These are phyloP conservation scores for Xyrauchen texanus DNA, from an alignment of 2,113 vertebrate species.

Conservation along the genomic window DNA sequence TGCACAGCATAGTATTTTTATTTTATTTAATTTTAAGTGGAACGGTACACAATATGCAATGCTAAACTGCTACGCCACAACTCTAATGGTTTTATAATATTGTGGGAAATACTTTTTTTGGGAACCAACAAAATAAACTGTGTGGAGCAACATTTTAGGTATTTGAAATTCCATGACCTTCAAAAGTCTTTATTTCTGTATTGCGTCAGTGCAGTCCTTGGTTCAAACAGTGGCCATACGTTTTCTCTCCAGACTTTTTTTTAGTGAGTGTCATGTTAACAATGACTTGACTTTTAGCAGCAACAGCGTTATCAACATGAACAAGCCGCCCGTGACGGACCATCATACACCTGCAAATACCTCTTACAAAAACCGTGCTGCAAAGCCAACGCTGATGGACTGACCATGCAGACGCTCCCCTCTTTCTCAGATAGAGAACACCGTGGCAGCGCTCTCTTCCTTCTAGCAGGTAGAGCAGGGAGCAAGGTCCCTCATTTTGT, in stretches of 20 bases:
- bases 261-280: slow-evolving; percentile 16
- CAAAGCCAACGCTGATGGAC: not conserved
- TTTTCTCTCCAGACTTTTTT: not conserved
- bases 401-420: slow-evolving; percentile 28
- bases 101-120: too few relatives aligned
- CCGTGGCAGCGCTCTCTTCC: slow-evolving; percentile 47
- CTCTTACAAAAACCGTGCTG: too few relatives aligned
- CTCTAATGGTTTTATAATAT: too few relatives aligned
- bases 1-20: too few relatives aligned
- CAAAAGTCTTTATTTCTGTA: too few relatives aligned
- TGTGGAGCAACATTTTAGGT: too few relatives aligned
- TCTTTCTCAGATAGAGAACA: slow-evolving; percentile 26
- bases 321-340: slow-evolving; percentile 1
- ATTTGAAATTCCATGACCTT: too few relatives aligned
- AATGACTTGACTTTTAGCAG: not conserved
- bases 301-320: not conserved
- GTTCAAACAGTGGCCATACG: not conserved
- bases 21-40: too few relatives aligned
- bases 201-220: not conserved
- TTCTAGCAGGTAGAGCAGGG: slow-evolving; percentile 54
- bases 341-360: not conserved
- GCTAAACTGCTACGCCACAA: too few relatives aligned
- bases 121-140: too few relatives aligned
- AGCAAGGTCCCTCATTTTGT: slow-evolving; percentile 62
- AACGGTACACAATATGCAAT: too few relatives aligned